These are phyloP conservation scores for Rhyacophila brunnea DNA, from an alignment of 1,140 invertebrate genomes.

Conservation along the genomic window DNA sequence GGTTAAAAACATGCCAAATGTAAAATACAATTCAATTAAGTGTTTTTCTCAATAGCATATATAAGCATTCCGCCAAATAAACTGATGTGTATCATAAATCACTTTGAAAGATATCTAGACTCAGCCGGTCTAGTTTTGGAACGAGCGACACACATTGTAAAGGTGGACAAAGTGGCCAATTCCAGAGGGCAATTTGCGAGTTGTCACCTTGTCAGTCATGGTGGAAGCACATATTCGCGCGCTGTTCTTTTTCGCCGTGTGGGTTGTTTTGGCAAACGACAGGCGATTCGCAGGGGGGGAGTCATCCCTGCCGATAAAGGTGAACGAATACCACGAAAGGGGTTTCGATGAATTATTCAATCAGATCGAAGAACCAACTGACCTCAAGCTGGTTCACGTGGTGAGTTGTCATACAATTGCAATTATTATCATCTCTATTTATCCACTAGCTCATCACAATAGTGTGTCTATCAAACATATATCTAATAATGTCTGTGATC, in stretches of 20 bases:
- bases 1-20: too few species aligned
- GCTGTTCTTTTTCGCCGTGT: slow-evolving; percentile 5
- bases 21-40: too few species aligned
- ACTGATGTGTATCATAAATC: background rate
- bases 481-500: too few species aligned
- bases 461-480: too few species aligned
- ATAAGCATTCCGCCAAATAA: too few species aligned
- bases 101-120: background rate
- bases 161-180: slow-evolving; percentile 21
- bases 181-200: slow-evolving; percentile 11
- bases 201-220: slow-evolving; percentile 16
- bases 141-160: background rate
- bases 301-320: background rate
- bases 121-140: background rate
- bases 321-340: background rate
- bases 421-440: background rate
- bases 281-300: slow-evolving; percentile 6
- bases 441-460: too few species aligned
- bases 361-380: slow-evolving; percentile 5
- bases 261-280: slow-evolving; percentile 10
- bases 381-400: slow-evolving; percentile 39
- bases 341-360: background rate
- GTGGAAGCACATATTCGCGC: slow-evolving; percentile 10
- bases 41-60: too few species aligned
- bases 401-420: slow-evolving; percentile 27